These are phyloP conservation scores for Clepsis dumicolana DNA, from an alignment of 2,888 invertebrate genomes.

Conservation along the genomic window DNA sequence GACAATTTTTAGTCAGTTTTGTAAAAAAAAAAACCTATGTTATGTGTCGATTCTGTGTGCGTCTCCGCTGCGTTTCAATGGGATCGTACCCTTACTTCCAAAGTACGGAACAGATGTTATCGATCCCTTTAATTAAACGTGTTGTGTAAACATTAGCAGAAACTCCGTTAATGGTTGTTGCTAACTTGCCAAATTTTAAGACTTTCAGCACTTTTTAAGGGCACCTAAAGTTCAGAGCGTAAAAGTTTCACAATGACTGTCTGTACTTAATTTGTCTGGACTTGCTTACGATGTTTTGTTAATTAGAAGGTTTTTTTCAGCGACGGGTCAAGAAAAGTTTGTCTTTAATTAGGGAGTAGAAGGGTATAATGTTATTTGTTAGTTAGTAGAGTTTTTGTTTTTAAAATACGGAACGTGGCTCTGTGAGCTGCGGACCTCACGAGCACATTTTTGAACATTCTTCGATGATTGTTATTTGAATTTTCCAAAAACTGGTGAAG, in stretches of 20 bases:
- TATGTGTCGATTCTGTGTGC: too few species aligned
- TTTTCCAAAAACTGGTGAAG: too few species aligned
- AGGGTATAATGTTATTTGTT: neutral
- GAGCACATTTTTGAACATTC: too few species aligned
- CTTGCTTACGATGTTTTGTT: neutral
- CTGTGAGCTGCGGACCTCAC: too few species aligned
- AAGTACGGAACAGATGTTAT: constrained; percentile 39
- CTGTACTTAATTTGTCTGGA: constrained; percentile 13
- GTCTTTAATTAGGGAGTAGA: neutral
- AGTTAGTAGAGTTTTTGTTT: neutral
- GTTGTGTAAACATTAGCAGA: constrained; percentile 34
- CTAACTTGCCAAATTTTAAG: constrained; percentile 52
- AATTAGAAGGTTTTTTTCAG: neutral
- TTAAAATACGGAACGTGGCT: too few species aligned
- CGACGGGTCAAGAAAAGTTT: neutral
- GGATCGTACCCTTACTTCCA: too few species aligned
- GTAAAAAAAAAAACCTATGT: too few species aligned
- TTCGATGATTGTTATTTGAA: too few species aligned
- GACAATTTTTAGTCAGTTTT: too few species aligned
- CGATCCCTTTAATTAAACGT: constrained; percentile 41
- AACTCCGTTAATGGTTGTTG: constrained; percentile 34
- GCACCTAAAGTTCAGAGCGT: neutral
- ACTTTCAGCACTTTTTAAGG: constrained; percentile 23
- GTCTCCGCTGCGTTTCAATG: too few species aligned
- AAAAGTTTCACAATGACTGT: constrained; percentile 8